Evolutionary conservation across 2,888 invertebrate genomes (phyloP).

Genomic region (Caenorhabditis wallacei): DNA sequence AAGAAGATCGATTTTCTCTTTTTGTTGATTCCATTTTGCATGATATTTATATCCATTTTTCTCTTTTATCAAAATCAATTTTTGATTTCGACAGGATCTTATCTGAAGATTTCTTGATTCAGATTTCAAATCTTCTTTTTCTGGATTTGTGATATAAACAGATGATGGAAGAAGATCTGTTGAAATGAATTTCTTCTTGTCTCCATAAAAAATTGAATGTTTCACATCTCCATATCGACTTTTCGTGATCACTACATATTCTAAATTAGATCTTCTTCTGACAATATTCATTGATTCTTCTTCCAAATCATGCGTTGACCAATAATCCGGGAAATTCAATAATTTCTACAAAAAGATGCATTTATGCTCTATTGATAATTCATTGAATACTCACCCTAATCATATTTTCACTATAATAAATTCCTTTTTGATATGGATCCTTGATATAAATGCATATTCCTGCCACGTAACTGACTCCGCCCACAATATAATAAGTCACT

Average conservation of each 20-base stretch:
- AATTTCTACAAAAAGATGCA: not conserved
- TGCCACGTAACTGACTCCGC: constrained; percentile 17
- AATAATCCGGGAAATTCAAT: not conserved
- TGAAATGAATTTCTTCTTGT: not conserved
- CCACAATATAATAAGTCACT: constrained; percentile 18
- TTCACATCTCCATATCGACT: not conserved
- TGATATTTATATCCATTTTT: not conserved
- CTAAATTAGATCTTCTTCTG: not conserved
- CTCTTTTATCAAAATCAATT: not conserved
- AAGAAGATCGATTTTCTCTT: not conserved
- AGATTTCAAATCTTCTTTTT: not conserved
- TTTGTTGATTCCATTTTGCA: not conserved
- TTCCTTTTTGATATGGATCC: not conserved
- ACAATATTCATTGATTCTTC: constrained; percentile 2
- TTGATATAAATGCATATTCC: constrained; percentile 24
- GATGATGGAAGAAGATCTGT: not conserved
- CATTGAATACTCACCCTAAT: not conserved
- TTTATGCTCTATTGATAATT: not conserved
- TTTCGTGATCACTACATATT: not conserved
- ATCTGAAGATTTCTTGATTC: not conserved
- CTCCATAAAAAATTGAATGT: not conserved
- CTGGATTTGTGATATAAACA: not conserved
- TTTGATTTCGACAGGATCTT: not conserved
- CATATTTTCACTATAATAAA: not conserved
- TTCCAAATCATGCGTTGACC: not conserved